Evolutionary conservation across 2,888 invertebrate species (phyloP).

Genomic region (Anthrax anthrax): DNA sequence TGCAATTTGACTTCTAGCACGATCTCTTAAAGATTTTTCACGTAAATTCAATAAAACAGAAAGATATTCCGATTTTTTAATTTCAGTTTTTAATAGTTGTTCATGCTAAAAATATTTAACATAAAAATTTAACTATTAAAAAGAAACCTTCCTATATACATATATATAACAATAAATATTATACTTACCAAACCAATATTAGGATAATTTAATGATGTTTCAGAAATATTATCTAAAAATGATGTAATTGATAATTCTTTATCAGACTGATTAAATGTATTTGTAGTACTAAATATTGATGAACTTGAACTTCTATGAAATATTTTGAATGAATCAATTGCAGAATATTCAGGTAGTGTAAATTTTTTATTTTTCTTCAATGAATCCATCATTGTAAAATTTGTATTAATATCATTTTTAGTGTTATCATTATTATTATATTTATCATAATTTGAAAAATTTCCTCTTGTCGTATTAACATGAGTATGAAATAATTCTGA

Average conservation of each 20-base stretch:
- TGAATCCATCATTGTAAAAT: too few relatives aligned
- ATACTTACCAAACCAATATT: slow-evolving; percentile 24
- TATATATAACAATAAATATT: neutral
- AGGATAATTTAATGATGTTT: slow-evolving; percentile 22
- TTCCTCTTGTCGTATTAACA: slow-evolving; percentile 18
- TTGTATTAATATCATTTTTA: too few relatives aligned
- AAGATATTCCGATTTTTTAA: slow-evolving; percentile 48
- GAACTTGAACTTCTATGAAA: too few relatives aligned
- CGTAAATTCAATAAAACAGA: slow-evolving; percentile 48
- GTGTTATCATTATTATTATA: neutral
- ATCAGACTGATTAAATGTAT: slow-evolving; percentile 18
- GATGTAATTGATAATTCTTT: neutral
- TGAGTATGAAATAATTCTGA: slow-evolving; percentile 15
- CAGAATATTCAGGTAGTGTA: slow-evolving; percentile 13
- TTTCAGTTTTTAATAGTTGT: slow-evolving; percentile 52
- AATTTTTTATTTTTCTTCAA: neutral
- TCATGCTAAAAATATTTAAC: slow-evolving; percentile 34
- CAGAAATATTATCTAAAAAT: slow-evolving; percentile 15
- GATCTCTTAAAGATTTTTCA: slow-evolving; percentile 50
- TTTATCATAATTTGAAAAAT: slow-evolving; percentile 11
- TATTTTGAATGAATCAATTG: neutral
- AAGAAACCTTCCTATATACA: too few relatives aligned
- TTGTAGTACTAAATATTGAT: neutral
- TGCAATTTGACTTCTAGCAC: slow-evolving; percentile 48
- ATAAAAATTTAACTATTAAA: too few relatives aligned